Percentiles rank a stretch among this genome's conserved stretches.
phyloP scores from a whole-genome alignment of 2,888 invertebrate species.

The Lasioglossum villosulum region DNA sequence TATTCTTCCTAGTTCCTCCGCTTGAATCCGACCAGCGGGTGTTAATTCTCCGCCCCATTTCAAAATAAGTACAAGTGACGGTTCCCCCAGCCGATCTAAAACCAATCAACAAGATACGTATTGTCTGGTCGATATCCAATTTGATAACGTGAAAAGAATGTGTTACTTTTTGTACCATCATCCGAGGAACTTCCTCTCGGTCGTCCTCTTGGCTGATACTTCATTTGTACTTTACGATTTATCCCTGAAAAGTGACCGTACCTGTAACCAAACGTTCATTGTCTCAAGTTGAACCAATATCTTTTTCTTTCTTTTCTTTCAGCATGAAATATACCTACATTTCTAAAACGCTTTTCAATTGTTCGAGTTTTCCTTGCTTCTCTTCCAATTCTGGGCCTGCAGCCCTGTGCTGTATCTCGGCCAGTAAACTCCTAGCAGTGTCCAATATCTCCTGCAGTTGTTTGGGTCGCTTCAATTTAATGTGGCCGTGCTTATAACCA shows the following conservation, averaged over 20 bases:
- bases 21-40: slow-evolving; percentile 98
- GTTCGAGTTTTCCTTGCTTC: slow-evolving; percentile 98
- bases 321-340: slow-evolving; percentile 89
- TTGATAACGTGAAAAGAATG: neutral
- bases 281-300: neutral
- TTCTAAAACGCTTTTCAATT: slow-evolving; percentile 99
- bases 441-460: slow-evolving; percentile 99
- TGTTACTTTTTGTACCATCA: slow-evolving; percentile 87
- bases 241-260: slow-evolving; percentile 99
- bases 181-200: slow-evolving; percentile 96
- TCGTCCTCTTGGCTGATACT: slow-evolving; percentile 98
- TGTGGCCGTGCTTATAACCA: slow-evolving; percentile 97
- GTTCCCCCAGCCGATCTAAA: slow-evolving; percentile 93
- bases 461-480: slow-evolving; percentile 98
- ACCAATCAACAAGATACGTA: neutral
- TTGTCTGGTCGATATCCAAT: neutral
- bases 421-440: slow-evolving; percentile 95
- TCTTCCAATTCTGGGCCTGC: slow-evolving; percentile 97
- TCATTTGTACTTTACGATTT: slow-evolving; percentile 99
- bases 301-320: neutral
- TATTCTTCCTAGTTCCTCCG: slow-evolving; percentile 98
- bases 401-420: slow-evolving; percentile 94
- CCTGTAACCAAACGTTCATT: slow-evolving; percentile 85
- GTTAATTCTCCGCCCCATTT: slow-evolving; percentile 99
- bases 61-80: slow-evolving; percentile 97